Conservation (phyloP, 2,113 vertebrate genomes). For the Hippocampus zosterae region DNA sequence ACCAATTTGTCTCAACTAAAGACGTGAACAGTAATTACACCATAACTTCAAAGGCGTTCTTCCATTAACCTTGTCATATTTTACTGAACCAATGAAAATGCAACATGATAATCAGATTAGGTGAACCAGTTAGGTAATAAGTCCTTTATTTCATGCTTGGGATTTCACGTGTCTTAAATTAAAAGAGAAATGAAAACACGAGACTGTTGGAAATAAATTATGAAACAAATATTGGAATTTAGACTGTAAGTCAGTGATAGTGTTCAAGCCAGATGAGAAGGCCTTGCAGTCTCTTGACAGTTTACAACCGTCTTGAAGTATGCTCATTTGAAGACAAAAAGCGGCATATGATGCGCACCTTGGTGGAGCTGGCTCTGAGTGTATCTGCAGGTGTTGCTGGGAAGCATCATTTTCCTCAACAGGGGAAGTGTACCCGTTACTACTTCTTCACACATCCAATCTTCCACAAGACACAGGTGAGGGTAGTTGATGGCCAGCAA, state of each 20-base stretch:
- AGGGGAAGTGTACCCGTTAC: constrained; percentile 91
- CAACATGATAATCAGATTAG: too few relatives aligned
- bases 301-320: background rate
- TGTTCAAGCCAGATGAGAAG: background rate
- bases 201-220: too few relatives aligned
- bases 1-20: background rate
- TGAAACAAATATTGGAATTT: background rate
- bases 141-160: too few relatives aligned
- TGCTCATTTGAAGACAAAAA: background rate
- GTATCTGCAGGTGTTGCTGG: constrained; percentile 83
- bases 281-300: too few relatives aligned
- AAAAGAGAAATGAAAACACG: too few relatives aligned
- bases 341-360: constrained; percentile 65
- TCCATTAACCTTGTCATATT: background rate
- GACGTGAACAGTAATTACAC: background rate
- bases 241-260: background rate
- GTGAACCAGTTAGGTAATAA: too few relatives aligned
- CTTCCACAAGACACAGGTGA: constrained; percentile 95
- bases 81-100: background rate
- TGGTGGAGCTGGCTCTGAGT: constrained; percentile 89
- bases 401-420: constrained; percentile 88
- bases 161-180: too few relatives aligned
- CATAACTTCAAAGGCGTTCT: background rate
- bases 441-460: constrained; percentile 97
- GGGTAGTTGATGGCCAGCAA: constrained; percentile 96